These are phyloP conservation scores for Onychostoma macrolepis DNA, from an alignment of 2,113 vertebrate genomes.

Conservation along the genomic window DNA sequence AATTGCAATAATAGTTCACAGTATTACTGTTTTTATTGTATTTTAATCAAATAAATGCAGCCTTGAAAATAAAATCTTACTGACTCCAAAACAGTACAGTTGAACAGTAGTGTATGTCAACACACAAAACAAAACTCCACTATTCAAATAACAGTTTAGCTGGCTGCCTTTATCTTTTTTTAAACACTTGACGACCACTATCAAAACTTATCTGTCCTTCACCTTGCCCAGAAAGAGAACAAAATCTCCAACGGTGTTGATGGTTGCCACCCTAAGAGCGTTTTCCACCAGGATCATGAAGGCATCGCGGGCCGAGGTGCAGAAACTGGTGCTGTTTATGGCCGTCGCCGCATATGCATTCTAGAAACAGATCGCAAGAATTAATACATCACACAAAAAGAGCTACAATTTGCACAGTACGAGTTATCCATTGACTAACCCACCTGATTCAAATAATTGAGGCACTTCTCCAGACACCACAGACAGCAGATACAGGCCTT, in stretches of 20 bases:
- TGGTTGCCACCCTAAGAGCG: slow-evolving; percentile 92
- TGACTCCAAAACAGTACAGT: background rate
- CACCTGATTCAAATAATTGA: slow-evolving; percentile 98
- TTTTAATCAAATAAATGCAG: background rate
- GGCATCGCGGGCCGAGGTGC: slow-evolving; percentile 95
- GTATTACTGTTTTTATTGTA: background rate
- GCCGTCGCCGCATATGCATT: slow-evolving; percentile 98
- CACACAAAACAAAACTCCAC: background rate
- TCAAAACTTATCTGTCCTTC: slow-evolving; percentile 35
- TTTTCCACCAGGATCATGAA: slow-evolving; percentile 97
- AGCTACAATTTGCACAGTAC: background rate
- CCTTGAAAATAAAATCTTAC: background rate
- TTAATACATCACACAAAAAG: background rate
- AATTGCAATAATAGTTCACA: background rate
- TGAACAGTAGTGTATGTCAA: background rate
- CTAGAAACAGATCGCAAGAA: slow-evolving; percentile 65
- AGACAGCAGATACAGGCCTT: slow-evolving; percentile 98
- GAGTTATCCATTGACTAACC: background rate
- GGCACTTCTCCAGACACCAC: slow-evolving; percentile 99
- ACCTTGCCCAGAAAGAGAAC: slow-evolving; percentile 98
- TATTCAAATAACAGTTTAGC: background rate
- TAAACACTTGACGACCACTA: background rate
- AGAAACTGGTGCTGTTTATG: slow-evolving; percentile 99
- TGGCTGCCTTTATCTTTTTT: background rate
- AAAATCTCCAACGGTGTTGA: slow-evolving; percentile 96